Percentiles rank a stretch among this genome's conserved stretches.
Conservation (phyloP, 2,113 vertebrate species). For the Eurypyga helias region DNA sequence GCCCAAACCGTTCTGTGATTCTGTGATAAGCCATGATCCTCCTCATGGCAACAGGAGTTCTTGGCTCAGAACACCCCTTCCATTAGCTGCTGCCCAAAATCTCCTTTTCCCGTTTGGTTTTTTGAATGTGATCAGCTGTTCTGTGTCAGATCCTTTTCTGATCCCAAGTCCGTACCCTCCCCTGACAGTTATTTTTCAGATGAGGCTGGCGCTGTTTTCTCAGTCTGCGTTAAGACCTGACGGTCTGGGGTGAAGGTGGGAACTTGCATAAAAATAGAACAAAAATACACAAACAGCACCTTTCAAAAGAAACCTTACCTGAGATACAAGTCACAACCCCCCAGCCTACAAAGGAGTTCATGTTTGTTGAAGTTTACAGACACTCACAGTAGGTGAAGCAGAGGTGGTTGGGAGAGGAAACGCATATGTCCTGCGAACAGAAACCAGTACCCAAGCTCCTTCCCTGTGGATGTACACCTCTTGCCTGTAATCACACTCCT, state of each 20-base stretch:
- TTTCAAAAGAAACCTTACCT: background rate
- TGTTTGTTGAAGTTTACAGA: background rate
- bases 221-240: background rate
- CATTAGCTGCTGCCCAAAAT: background rate
- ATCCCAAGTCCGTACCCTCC: background rate
- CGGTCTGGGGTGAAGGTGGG: background rate
- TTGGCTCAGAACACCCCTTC: background rate
- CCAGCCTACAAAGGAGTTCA: background rate
- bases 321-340: background rate
- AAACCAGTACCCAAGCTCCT: background rate
- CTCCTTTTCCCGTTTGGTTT: background rate
- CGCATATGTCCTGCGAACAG: background rate
- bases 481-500: background rate
- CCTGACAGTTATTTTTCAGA: background rate
- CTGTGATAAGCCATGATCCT: background rate
- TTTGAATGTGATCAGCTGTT: background rate
- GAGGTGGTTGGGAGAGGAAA: background rate
- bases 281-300: background rate
- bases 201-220: background rate
- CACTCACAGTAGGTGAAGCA: background rate
- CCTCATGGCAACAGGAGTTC: background rate
- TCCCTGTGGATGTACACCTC: background rate
- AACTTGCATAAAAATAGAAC: background rate
- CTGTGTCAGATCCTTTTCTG: background rate
- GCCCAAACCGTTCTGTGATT: no score